Evolutionary conservation across 2,113 vertebrate species (phyloP), one percentile per base, ranked within the genome.

Genomic region (Myrmecophaga tridactyla): DNA sequence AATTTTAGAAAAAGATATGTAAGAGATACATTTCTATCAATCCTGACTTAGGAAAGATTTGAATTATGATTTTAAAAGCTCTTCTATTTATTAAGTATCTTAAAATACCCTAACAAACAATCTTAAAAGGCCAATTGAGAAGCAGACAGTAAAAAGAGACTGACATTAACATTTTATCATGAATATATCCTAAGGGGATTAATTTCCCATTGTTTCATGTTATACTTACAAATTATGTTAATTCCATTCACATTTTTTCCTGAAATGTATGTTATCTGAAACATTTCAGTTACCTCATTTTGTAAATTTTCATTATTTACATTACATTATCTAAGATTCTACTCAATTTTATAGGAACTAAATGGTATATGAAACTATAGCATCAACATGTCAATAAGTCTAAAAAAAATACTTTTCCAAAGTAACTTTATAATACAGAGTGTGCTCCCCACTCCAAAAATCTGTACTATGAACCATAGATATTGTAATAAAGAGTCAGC

Each of bases 41-140:
- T 65, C 96, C 36, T 92, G 73, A 90, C 53, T 87, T 73, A 76
- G 13, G 7, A 23, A 76, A 91, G 39, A 77, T 93, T 87, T 96
- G 48, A 96, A 86, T 76, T 89, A 39, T 76, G 48, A 86, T 41
- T 82, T 73, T 15, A 88, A 92, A 92, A 36, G 0, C 58, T 78
- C 21, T 63, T 89, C 41, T 81, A 51, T 83, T 72, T 90, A 31
- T 83, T 83, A 46, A 89, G 75, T 77, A 62, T 89, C 56, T 94
- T 94, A 96, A 90, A 97, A 86, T 83, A 78, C 20, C 13, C 25
- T 31, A 62, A 58, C 36, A 72, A 39, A 95, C 31, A 94, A 82
- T 4, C 25, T 77, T 81, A 60, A 90, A 92, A 88, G 36, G 46
- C 60, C 41, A 94, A 18, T 88, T 85, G 48, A 95, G 41, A 92